These are phyloP conservation scores for Sebastes reedi DNA, from an alignment of 2,797 vertebrate species.

Conservation along the genomic window DNA sequence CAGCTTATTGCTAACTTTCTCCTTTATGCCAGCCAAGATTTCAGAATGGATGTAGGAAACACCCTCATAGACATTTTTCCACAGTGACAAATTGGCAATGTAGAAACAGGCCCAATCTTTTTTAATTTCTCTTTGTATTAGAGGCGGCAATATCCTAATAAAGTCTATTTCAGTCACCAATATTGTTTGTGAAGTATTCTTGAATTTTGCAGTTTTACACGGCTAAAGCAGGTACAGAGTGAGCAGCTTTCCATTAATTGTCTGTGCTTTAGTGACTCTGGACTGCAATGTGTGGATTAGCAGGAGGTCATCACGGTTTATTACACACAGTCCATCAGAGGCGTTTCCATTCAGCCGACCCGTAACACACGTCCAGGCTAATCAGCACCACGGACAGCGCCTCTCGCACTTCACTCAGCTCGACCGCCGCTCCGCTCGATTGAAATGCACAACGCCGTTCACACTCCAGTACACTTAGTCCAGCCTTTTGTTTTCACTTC, in stretches of 20 bases:
- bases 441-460: constrained; percentile 32
- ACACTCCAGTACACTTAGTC: constrained; percentile 8
- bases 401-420: constrained; percentile 25
- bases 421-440: background rate
- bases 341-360: constrained; percentile 28
- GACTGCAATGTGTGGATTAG: constrained; percentile 36
- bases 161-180: background rate
- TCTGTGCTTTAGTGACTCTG: background rate
- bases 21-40: background rate
- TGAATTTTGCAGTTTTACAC: background rate
- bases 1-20: background rate
- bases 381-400: constrained; percentile 28
- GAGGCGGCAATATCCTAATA: background rate
- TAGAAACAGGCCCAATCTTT: background rate
- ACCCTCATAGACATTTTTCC: background rate
- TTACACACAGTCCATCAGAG: constrained; percentile 53
- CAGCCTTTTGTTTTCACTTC: constrained; percentile 50
- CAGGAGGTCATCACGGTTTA: constrained; percentile 49
- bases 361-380: constrained; percentile 27
- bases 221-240: background rate
- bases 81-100: background rate
- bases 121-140: background rate
- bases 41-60: background rate
- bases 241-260: background rate
- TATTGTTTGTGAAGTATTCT: background rate